phyloP scores from a whole-genome alignment of 2,797 vertebrate species.

The Setipinna tenuifilis region DNA sequence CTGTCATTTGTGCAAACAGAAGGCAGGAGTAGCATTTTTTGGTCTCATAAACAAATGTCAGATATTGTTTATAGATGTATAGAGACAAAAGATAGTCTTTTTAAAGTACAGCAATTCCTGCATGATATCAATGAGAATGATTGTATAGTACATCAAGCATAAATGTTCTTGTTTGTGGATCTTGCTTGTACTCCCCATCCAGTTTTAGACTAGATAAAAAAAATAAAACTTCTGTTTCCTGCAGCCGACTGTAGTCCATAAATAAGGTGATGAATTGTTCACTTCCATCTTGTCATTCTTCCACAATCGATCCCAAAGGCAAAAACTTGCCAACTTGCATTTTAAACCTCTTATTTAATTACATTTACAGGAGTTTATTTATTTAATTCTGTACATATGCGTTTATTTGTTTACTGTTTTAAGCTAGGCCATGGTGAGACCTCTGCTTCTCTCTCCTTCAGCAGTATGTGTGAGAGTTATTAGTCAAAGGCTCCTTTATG shows the following conservation, averaged over 20 bases:
- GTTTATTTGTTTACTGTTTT: slow-evolving; percentile 3
- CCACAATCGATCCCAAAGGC: neutral
- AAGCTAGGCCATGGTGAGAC: neutral
- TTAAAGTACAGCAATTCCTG: neutral
- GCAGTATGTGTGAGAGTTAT: neutral
- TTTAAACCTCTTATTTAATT: neutral
- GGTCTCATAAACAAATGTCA: neutral
- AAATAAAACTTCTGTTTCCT: neutral
- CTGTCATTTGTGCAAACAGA: neutral
- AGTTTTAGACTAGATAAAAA: neutral
- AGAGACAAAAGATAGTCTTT: neutral
- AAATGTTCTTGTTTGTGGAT: neutral
- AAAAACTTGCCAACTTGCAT: neutral
- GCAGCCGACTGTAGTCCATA: neutral
- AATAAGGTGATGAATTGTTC: neutral
- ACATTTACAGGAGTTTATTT: neutral
- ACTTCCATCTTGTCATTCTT: slow-evolving; percentile 10
- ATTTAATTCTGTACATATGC: neutral
- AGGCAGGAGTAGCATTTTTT: neutral
- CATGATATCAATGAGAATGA: neutral
- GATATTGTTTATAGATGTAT: neutral
- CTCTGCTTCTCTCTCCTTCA: neutral
- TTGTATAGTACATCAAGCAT: neutral
- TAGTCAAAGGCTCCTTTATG: neutral
- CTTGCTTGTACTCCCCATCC: neutral